These are phyloP conservation scores for Heterochromis multidens DNA, from an alignment of 2,113 vertebrate genomes.

Conservation along the genomic window DNA sequence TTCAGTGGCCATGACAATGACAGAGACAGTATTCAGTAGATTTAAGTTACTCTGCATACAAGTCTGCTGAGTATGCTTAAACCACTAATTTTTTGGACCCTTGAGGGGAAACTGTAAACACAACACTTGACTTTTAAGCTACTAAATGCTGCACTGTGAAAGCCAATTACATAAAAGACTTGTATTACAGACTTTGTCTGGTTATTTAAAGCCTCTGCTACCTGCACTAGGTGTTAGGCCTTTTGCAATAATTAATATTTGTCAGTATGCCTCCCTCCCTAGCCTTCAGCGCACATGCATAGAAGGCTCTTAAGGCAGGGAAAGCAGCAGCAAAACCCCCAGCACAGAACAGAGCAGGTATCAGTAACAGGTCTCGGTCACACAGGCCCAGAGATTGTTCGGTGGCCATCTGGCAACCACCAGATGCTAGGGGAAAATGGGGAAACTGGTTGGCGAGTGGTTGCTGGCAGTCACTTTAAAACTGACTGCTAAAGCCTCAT, in stretches of 20 bases:
- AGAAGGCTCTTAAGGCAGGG: neutral
- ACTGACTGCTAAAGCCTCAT: too few species aligned
- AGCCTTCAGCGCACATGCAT: neutral
- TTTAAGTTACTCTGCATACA: neutral
- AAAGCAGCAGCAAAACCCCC: neutral
- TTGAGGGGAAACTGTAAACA: neutral
- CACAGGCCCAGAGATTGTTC: neutral
- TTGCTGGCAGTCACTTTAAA: too few species aligned
- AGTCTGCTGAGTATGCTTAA: neutral
- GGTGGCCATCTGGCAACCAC: neutral
- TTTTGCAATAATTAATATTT: neutral
- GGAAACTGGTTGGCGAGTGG: too few species aligned
- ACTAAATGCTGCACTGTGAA: neutral
- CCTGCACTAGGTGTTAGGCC: neutral
- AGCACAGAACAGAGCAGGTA: neutral
- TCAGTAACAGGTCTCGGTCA: neutral
- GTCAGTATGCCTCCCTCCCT: neutral
- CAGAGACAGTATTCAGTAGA: neutral
- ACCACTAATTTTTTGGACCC: neutral
- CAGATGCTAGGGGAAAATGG: fast-evolving
- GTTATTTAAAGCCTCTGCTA: neutral
- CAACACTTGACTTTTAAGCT: neutral
- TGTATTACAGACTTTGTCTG: neutral
- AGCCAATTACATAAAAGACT: neutral
- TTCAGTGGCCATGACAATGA: neutral